These are phyloP conservation scores for Sebastiscus albofasciatus DNA, from an alignment of 2,797 vertebrate species.

Conservation along the genomic window DNA sequence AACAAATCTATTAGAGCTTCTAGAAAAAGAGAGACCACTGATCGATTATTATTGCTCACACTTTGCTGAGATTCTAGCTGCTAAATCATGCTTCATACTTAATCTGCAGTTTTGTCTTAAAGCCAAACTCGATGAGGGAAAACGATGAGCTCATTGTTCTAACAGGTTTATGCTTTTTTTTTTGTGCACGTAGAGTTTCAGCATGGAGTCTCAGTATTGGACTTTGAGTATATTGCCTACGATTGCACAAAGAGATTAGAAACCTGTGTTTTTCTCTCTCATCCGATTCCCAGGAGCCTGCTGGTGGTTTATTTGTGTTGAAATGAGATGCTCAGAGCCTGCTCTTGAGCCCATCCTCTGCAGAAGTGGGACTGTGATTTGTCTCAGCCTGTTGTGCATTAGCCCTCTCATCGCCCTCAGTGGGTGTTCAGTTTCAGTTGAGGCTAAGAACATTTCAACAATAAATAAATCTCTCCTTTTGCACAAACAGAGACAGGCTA, in stretches of 20 bases:
- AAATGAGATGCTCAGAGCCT: constrained; percentile 44
- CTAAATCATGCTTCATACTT: constrained; percentile 23
- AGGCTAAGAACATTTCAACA: constrained; percentile 54
- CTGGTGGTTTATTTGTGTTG: constrained; percentile 51
- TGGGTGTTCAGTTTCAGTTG: constrained; percentile 61
- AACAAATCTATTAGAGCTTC: background rate
- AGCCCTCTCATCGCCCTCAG: constrained; percentile 46
- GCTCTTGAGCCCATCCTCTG: constrained; percentile 37
- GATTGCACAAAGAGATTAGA: constrained; percentile 30
- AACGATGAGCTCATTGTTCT: constrained; percentile 66
- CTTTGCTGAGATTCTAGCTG: constrained; percentile 16
- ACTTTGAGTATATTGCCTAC: background rate
- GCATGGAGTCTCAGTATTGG: background rate
- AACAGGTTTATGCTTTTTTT: constrained; percentile 52
- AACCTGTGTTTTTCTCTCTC: background rate
- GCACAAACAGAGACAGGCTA: constrained; percentile 29
- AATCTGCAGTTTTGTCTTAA: constrained; percentile 24
- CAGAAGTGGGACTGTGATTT: constrained; percentile 41
- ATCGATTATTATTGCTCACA: background rate
- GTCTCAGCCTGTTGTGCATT: constrained; percentile 62
- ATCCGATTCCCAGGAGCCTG: constrained; percentile 18
- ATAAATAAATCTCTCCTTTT: constrained; percentile 47
- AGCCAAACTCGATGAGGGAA: constrained; percentile 32
- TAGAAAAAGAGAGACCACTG: background rate
- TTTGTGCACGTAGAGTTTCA: constrained; percentile 31